Evolutionary conservation across 2,888 invertebrate genomes (phyloP).

Genomic region (Hydropsyche betteni): DNA sequence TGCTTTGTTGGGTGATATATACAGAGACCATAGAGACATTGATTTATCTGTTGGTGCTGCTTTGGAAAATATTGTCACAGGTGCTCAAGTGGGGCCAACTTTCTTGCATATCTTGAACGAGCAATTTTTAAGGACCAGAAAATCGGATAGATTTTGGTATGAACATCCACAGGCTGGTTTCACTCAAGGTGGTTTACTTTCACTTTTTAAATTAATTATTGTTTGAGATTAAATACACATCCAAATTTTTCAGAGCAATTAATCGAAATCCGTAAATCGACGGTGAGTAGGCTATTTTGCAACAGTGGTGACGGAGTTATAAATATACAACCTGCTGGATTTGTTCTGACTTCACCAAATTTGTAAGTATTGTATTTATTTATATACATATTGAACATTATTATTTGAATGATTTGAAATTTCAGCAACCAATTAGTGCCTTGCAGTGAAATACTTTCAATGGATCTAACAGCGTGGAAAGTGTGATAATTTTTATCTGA

Average conservation of each 20-base stretch:
- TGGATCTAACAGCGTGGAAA: constrained; percentile 66
- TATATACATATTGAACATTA: not conserved
- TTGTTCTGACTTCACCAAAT: not conserved
- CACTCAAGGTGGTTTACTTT: constrained; percentile 53
- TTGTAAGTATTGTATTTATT: not conserved
- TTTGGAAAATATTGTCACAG: constrained; percentile 79
- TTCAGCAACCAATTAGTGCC: constrained; percentile 66
- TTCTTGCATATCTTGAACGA: constrained; percentile 87
- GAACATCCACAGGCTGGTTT: constrained; percentile 56
- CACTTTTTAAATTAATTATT: constrained; percentile 60
- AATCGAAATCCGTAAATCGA: constrained; percentile 76
- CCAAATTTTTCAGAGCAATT: constrained; percentile 77
- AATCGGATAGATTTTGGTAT: constrained; percentile 86
- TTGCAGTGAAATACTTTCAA: constrained; percentile 62
- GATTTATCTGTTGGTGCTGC: constrained; percentile 92
- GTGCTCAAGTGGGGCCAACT: constrained; percentile 86
- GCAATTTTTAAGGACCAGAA: constrained; percentile 81
- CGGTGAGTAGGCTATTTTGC: constrained; percentile 78
- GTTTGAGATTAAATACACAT: not conserved
- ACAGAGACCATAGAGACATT: constrained; percentile 77
- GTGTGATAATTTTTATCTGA: constrained; percentile 51
- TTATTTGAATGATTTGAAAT: constrained; percentile 43
- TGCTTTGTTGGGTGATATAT: constrained; percentile 55
- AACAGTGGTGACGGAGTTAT: constrained; percentile 74
- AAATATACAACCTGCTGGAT: constrained; percentile 52